phyloP scores from a whole-genome alignment of 1,140 invertebrate species.

The Luehdorfia chinensis region DNA sequence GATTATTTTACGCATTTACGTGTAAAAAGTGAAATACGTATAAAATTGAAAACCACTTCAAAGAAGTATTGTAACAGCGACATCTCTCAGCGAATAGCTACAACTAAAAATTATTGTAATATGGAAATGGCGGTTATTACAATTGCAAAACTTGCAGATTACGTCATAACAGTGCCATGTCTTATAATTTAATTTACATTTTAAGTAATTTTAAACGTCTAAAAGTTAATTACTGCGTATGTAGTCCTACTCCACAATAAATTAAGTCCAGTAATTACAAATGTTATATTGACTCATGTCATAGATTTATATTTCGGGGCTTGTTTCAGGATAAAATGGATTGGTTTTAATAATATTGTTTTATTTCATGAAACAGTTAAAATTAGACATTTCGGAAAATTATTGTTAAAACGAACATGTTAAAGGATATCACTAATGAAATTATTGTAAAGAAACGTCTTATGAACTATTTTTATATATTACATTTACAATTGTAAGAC shows the following conservation, averaged over 20 bases:
- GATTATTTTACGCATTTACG: constrained; percentile 72
- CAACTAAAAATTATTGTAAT: constrained; percentile 9
- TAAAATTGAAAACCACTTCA: constrained; percentile 20
- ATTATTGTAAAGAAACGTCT: constrained; percentile 3
- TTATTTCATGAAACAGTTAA: constrained; percentile 4
- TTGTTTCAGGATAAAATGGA: constrained; percentile 7
- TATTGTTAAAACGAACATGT: background rate
- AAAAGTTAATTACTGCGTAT: background rate
- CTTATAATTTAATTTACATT: constrained; percentile 18
- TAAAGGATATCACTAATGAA: no score
- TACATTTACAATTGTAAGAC: constrained; percentile 9
- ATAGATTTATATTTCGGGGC: background rate
- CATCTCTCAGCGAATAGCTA: constrained; percentile 40
- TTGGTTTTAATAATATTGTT: background rate
- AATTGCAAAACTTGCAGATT: background rate
- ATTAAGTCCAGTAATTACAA: background rate
- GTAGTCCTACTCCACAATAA: background rate
- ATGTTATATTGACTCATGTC: no score
- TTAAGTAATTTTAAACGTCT: constrained; percentile 7
- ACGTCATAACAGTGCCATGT: constrained; percentile 47
- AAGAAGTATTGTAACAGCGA: constrained; percentile 27
- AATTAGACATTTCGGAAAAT: background rate
- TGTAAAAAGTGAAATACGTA: constrained; percentile 28
- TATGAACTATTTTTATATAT: constrained; percentile 15
- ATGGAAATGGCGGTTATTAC: constrained; percentile 35